These are phyloP conservation scores for Drosophila seclusa DNA, from an alignment of 2,888 invertebrate genomes.

Conservation along the genomic window DNA sequence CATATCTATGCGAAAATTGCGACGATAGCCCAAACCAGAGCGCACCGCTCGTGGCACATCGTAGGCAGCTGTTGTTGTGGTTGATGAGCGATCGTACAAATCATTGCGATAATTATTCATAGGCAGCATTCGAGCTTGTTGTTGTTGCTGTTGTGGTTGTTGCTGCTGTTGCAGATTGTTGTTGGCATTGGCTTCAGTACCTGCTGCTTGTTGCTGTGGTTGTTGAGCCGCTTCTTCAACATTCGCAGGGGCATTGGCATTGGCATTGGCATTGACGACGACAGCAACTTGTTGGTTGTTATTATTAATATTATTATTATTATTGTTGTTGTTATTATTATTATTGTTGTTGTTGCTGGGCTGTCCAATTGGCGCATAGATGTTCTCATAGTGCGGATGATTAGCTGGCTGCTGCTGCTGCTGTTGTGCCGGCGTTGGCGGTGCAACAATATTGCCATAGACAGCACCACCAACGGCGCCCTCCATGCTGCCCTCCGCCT, in stretches of 20 bases:
- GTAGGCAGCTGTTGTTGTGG: slow-evolving; percentile 75
- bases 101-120: slow-evolving; percentile 84
- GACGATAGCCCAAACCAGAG: slow-evolving; percentile 83
- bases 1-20: slow-evolving; percentile 84
- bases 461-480: slow-evolving; percentile 86
- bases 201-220: slow-evolving; percentile 38
- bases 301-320: slow-evolving; percentile 39
- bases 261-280: slow-evolving; percentile 72
- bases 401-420: slow-evolving; percentile 71
- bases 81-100: slow-evolving; percentile 83
- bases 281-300: slow-evolving; percentile 57
- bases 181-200: slow-evolving; percentile 55
- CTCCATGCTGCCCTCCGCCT: slow-evolving; percentile 86
- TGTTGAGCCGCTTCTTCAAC: slow-evolving; percentile 65
- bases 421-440: slow-evolving; percentile 39
- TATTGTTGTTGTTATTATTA: slow-evolving; percentile 29
- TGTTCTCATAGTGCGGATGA: slow-evolving; percentile 86
- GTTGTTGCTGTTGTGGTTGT: slow-evolving; percentile 50
- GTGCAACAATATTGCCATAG: slow-evolving; percentile 63
- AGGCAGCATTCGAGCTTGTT: slow-evolving; percentile 65
- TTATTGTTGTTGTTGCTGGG: slow-evolving; percentile 62
- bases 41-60: slow-evolving; percentile 84
- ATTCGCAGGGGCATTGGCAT: slow-evolving; percentile 82
- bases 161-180: slow-evolving; percentile 36
- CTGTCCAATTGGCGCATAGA: slow-evolving; percentile 86